These are phyloP conservation scores for Drosophila pectinifera DNA, from an alignment of 1,140 invertebrate species.

Conservation along the genomic window DNA sequence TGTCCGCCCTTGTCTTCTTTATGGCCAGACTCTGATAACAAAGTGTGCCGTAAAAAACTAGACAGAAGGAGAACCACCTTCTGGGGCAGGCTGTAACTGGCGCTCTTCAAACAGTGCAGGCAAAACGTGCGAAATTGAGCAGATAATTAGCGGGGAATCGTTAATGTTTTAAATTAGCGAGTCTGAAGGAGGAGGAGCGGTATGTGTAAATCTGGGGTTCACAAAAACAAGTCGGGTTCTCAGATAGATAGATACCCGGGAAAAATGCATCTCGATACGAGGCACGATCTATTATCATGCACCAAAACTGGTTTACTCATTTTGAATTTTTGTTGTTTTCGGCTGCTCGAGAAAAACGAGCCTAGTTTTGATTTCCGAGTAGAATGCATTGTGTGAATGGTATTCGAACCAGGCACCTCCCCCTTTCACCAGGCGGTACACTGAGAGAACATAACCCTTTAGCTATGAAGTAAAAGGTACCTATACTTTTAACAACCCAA, in stretches of 20 bases:
- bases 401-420: slow-evolving; percentile 10
- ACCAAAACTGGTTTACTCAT: slow-evolving; percentile 30
- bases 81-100: neutral
- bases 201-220: slow-evolving; percentile 2
- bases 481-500: neutral
- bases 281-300: slow-evolving; percentile 28
- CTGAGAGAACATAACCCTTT: neutral
- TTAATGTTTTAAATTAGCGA: slow-evolving; percentile 52
- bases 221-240: slow-evolving; percentile 22
- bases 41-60: neutral
- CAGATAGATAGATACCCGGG: slow-evolving; percentile 6
- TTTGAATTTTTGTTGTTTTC: slow-evolving; percentile 17
- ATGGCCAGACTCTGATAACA: neutral
- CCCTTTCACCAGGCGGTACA: neutral
- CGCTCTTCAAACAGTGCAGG: slow-evolving; percentile 2
- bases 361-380: slow-evolving; percentile 31
- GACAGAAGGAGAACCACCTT: neutral
- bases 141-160: slow-evolving; percentile 60
- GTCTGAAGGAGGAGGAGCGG: slow-evolving; percentile 1
- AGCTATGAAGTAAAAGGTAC: neutral
- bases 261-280: slow-evolving; percentile 38
- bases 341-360: slow-evolving; percentile 13
- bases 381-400: slow-evolving; percentile 11
- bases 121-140: slow-evolving; percentile 43
- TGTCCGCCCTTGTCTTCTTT: slow-evolving; percentile 3